Evolutionary conservation across 2,888 invertebrate species (phyloP), one percentile per base, ranked within the genome.

Genomic region (Amphipoea oculea): DNA sequence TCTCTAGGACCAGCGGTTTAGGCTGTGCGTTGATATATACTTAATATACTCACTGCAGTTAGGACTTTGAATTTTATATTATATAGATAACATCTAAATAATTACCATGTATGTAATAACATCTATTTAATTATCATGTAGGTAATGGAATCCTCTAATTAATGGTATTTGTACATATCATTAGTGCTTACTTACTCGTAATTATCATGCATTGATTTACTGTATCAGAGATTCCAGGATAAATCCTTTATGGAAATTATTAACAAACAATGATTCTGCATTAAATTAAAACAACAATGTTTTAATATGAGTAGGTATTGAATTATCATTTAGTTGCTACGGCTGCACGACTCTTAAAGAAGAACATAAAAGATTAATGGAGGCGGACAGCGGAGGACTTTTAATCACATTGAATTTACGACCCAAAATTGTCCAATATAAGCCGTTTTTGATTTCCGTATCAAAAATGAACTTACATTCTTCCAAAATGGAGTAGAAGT

Each of bases 151-250:
- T 73, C 40, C 57, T 66, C 11, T 76, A 62, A 65, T 66, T 48
- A 48, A 69, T 75, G 29, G 54, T 66, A 40, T 67, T 42, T 14
- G 29, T 70, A 62, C 63, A 20, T 63, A 45, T 42, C 9, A 70
- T 42, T 17, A 51, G 42, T 66, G 2, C 40, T 0, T 62, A 42
- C 29, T 63, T 20, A 29, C 29, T 29, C 29, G 29, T 29, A 40
- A 29, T 76, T 60, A 72, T 70, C 6, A 36, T 54, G 57, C 48
- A 12, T 23, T 73, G n/a, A 82, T 81, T 63, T 42, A 84, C 29
- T 1, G n/a, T 70, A 36, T 45, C 60, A 51, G 5, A 66, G 60
- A 67, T 67, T 40, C 66, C 51, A 62, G 51, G 51, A 77, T 78
- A 69, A 48, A 71, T 12, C 4, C 2, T 57, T 36, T 63, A 60